These are phyloP conservation scores for Morone saxatilis DNA, from an alignment of 2,113 vertebrate species.

Conservation along the genomic window DNA sequence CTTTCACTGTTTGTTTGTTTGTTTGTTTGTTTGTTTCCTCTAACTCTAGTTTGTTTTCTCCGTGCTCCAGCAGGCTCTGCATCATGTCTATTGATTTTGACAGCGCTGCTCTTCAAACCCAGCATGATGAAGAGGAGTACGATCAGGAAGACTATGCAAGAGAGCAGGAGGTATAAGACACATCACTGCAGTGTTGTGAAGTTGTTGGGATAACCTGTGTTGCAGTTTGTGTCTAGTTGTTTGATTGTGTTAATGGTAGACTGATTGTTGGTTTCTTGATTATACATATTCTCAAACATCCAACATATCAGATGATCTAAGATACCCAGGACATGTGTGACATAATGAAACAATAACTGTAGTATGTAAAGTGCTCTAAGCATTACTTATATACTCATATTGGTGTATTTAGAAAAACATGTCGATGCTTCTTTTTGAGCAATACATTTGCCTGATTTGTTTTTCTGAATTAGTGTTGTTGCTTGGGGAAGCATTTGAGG, in stretches of 20 bases:
- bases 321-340: neutral
- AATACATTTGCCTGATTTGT: neutral
- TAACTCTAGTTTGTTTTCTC: neutral
- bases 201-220: neutral
- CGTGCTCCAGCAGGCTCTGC: conserved; percentile 7
- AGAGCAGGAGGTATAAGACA: conserved; percentile 82
- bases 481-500: conserved; percentile 15
- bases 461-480: neutral
- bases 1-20: neutral
- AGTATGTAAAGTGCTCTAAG: neutral
- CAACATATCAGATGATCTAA: neutral
- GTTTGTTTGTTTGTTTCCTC: neutral
- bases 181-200: neutral
- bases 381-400: neutral
- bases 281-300: neutral
- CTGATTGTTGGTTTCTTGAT: neutral
- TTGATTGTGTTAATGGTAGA: neutral
- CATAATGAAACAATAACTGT: neutral
- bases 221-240: neutral
- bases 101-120: conserved; percentile 84
- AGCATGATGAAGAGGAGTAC: conserved; percentile 85
- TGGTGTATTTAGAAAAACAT: neutral
- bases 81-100: conserved; percentile 88
- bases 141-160: conserved; percentile 86
- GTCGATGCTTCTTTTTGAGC: neutral